A percentile compares a stretch with the other conserved stretches of the same genome.
phyloP scores from a whole-genome alignment of 2,888 invertebrate genomes.

The Agrotis clavis region DNA sequence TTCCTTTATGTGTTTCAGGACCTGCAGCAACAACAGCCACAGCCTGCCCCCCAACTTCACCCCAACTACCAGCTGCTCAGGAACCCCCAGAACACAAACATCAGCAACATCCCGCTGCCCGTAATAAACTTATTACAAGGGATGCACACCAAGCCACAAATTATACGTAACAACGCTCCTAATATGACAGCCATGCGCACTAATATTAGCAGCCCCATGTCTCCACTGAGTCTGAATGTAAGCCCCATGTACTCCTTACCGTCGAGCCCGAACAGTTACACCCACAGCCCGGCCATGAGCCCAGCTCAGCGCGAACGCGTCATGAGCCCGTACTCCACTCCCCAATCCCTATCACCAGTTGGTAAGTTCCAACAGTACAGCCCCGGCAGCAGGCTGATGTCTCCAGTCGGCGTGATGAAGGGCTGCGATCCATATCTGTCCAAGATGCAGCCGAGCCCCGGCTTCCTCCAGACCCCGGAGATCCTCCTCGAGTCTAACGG shows the following conservation, averaged over 20 bases:
- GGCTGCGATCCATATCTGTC: constrained; percentile 85
- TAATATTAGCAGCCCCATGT: constrained; percentile 76
- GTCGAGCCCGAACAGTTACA: constrained; percentile 82
- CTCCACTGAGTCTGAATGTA: constrained; percentile 83
- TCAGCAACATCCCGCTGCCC: constrained; percentile 76
- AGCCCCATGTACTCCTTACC: constrained; percentile 85
- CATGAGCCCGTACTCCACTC: constrained; percentile 84
- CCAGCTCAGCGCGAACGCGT: constrained; percentile 81
- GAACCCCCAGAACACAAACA: constrained; percentile 69
- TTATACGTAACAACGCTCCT: constrained; percentile 70
- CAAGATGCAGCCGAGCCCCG: constrained; percentile 86
- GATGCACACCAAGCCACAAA: constrained; percentile 70
- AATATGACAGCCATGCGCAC: constrained; percentile 66
- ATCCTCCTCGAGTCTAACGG: constrained; percentile 79
- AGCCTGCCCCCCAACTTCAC: constrained; percentile 68
- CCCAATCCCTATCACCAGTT: constrained; percentile 84
- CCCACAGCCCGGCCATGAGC: constrained; percentile 84
- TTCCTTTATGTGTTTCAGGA: constrained; percentile 79
- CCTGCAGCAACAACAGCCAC: constrained; percentile 73
- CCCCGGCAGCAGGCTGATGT: constrained; percentile 76
- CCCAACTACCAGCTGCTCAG: constrained; percentile 76
- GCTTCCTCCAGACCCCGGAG: constrained; percentile 77
- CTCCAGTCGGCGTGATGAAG: constrained; percentile 79
- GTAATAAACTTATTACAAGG: constrained; percentile 81
- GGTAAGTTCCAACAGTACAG: constrained; percentile 82